Evolutionary conservation across 2,113 vertebrate species (phyloP).

Genomic region (Serilophus lunatus): DNA sequence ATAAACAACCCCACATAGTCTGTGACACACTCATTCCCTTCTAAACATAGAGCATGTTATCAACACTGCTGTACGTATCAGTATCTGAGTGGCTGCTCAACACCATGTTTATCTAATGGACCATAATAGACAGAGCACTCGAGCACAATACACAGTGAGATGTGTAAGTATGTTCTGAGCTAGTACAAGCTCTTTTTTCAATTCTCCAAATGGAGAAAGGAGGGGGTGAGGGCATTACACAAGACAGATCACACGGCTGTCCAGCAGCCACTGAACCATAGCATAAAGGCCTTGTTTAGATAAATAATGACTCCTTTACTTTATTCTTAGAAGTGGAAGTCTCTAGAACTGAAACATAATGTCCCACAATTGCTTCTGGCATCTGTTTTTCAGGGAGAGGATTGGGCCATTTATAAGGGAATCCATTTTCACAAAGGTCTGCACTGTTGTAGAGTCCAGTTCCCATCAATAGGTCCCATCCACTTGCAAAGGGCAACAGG

Average conservation of each 20-base stretch:
- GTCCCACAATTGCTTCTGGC: conserved; percentile 39
- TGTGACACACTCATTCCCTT: conserved; percentile 43
- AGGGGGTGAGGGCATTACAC: conserved; percentile 52
- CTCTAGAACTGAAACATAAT: conserved; percentile 42
- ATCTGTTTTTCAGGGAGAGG: conserved; percentile 34
- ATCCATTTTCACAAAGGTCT: conserved; percentile 58
- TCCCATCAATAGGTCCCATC: conserved; percentile 29
- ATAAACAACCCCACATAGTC: conserved; percentile 20
- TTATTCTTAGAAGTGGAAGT: conserved; percentile 61
- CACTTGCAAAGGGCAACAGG: conserved; percentile 1
- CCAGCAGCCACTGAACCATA: conserved; percentile 49
- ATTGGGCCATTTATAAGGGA: conserved; percentile 23
- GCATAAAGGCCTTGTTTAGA: conserved; percentile 63
- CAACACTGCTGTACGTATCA: background rate
- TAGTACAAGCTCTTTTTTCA: conserved; percentile 34
- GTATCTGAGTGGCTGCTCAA: conserved; percentile 43
- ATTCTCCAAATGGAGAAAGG: conserved; percentile 13
- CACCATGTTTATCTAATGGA: conserved; percentile 66
- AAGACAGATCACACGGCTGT: conserved; percentile 63
- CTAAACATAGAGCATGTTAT: conserved; percentile 66
- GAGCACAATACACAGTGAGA: conserved; percentile 61
- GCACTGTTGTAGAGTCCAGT: conserved; percentile 5
- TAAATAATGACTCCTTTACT: conserved; percentile 65
- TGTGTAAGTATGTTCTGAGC: conserved; percentile 57
- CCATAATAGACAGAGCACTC: conserved; percentile 33